A percentile compares a stretch with the other conserved stretches of the same genome.
These are phyloP conservation scores for Xenentodon cancila DNA, from an alignment of 2,797 vertebrate species.

Conservation along the genomic window DNA sequence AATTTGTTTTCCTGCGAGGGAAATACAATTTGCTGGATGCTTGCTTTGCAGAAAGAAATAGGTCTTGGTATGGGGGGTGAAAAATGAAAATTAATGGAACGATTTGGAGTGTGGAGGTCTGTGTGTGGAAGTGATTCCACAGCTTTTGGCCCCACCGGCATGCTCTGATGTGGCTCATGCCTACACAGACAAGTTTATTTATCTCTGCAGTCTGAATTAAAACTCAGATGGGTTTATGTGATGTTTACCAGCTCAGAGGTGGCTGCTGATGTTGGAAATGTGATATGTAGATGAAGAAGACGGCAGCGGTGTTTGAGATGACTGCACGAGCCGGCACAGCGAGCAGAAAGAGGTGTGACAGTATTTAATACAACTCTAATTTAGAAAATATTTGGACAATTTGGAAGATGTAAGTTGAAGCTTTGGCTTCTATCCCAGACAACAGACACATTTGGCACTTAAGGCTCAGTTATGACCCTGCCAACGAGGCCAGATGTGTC, in stretches of 20 bases:
- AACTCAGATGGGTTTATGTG: constrained; percentile 24
- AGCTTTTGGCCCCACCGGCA: background rate
- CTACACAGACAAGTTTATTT: constrained; percentile 55
- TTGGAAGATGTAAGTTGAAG: no score
- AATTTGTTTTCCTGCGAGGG: constrained; percentile 55
- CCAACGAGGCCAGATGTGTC: no score
- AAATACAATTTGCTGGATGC: constrained; percentile 63
- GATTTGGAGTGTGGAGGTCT: constrained; percentile 41
- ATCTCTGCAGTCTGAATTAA: constrained; percentile 55
- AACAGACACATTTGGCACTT: no score
- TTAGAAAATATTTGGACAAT: no score
- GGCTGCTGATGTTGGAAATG: constrained; percentile 14
- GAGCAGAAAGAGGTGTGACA: constrained; percentile 5
- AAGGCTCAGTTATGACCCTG: no score
- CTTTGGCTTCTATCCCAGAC: no score
- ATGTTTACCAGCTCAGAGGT: constrained; percentile 47
- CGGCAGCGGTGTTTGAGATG: constrained; percentile 14
- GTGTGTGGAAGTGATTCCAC: constrained; percentile 25
- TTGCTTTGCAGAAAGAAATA: constrained; percentile 67
- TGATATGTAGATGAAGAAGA: constrained; percentile 29
- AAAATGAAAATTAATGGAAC: constrained; percentile 54
- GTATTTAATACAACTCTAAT: no score
- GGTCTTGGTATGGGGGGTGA: constrained; percentile 39
- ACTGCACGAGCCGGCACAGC: background rate
- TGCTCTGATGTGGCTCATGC: constrained; percentile 32